Conservation (phyloP, 2,888 invertebrate species). For the Neuroscelio doddi region DNA sequence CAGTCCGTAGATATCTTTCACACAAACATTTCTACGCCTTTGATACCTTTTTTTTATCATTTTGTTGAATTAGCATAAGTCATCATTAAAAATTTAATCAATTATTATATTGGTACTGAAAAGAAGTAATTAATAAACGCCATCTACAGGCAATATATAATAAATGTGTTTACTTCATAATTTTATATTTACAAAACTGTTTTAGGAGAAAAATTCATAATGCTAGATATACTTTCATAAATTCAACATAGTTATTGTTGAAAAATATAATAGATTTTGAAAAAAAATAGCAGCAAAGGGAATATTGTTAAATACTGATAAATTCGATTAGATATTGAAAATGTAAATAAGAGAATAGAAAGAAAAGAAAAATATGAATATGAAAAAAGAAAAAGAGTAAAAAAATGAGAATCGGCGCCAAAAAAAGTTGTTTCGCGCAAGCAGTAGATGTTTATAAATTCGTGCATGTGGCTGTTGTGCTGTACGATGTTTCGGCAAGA, state of each 20-base stretch:
- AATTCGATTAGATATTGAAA: too few species aligned
- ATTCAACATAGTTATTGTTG: background rate
- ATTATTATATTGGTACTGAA: too few species aligned
- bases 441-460: slow-evolving; percentile 52
- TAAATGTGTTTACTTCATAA: too few species aligned
- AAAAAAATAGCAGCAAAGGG: background rate
- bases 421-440: slow-evolving; percentile 9
- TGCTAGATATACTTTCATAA: too few species aligned
- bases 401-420: slow-evolving; percentile 16
- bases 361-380: slow-evolving; percentile 3
- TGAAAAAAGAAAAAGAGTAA: background rate
- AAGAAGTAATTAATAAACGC: too few species aligned
- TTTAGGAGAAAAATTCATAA: too few species aligned
- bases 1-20: background rate
- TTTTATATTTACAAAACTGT: too few species aligned
- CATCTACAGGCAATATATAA: too few species aligned
- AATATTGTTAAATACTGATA: too few species aligned
- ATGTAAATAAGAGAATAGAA: background rate
- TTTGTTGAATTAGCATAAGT: too few species aligned
- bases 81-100: too few species aligned
- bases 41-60: too few species aligned
- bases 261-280: background rate
- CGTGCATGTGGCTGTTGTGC: slow-evolving; percentile 71
- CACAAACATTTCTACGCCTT: slow-evolving; percentile 2
- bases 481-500: slow-evolving; percentile 64